Evolutionary conservation across 2,888 invertebrate species (phyloP).

Genomic region (Apotomis capreana): DNA sequence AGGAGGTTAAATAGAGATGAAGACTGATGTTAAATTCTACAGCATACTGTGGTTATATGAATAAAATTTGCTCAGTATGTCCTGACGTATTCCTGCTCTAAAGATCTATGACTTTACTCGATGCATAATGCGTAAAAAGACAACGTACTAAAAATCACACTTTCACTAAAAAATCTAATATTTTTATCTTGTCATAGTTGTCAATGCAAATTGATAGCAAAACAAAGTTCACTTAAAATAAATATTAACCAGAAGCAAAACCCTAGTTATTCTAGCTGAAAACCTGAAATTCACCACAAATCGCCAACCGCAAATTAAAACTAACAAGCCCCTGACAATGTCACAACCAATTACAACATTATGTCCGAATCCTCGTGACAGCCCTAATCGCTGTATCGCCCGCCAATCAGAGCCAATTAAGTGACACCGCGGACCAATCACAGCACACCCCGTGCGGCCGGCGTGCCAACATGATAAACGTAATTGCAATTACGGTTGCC

Average conservation of each 20-base stretch:
- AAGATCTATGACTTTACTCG: too few relatives aligned
- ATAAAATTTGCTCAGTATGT: too few relatives aligned
- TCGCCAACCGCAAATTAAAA: slow-evolving; percentile 18
- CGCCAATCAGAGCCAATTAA: slow-evolving; percentile 40
- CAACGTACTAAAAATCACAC: too few relatives aligned
- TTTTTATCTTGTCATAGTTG: too few relatives aligned
- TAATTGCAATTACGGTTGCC: slow-evolving; percentile 36
- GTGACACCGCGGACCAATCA: slow-evolving; percentile 31
- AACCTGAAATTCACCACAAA: neutral
- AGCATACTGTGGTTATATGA: too few relatives aligned
- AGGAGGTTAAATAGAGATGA: too few relatives aligned
- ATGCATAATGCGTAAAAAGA: too few relatives aligned
- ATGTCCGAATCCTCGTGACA: slow-evolving; percentile 32
- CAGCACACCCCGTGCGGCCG: slow-evolving; percentile 29
- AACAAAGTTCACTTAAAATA: neutral
- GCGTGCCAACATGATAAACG: slow-evolving; percentile 40
- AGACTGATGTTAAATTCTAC: too few relatives aligned
- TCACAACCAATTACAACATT: slow-evolving; percentile 22
- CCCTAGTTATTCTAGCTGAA: neutral
- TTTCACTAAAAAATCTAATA: too few relatives aligned
- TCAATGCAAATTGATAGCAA: too few relatives aligned
- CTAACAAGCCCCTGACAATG: neutral
- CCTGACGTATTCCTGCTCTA: too few relatives aligned
- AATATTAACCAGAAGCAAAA: neutral
- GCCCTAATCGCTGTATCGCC: slow-evolving; percentile 38